Base-by-base conservation (phyloP, 2,888 invertebrate species). In the Thereva unica region DNA sequence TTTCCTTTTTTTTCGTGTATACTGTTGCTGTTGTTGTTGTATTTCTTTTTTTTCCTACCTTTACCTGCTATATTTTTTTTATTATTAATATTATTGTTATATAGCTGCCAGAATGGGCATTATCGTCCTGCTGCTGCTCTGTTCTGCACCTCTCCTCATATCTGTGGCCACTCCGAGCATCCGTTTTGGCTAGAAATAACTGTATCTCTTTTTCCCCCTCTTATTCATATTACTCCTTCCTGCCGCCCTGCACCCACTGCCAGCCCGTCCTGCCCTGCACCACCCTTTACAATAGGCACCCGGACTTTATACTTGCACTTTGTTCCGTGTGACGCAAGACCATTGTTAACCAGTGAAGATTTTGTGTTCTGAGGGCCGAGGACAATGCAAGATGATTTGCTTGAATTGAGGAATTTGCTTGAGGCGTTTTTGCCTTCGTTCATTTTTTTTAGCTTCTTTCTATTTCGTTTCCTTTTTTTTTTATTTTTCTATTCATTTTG, bases 361-460 rank as follows among this genome's bases (percentile, higher is more conserved):
- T 40, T 42, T 42, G 9, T 10, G 10, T 56, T 35, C 40, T 6
- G 55, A 42, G 55, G 42, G 40, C 10, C 23, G 55, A 56, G 55
- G 55, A 56, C 55, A 56, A 56, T 56, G 42, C 41, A 23, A 56
- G 55, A 56, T 56, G 55, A 56, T 56, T 56, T 56, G 55, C 55
- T 42, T 56, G 7, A 42, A 56, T 40, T 56, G 55, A 56, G 23
- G 55, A 56, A 42, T 56, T 40, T 34, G 52, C 3, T 42, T 42
- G 9, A 42, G 42, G 42, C 42, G 9, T 42, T 42, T 8, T 42
- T 52, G 42, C 42, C 55, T 42, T 23, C 5, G 55, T 40, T 42
- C 23, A 42, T 42, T 56, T 56, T 37, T 42, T 23, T 42, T 56
- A 2, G 9, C 9, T 42, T 8, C 7, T 54, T 54, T n/a, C 8